Percentiles rank a stretch among this genome's conserved stretches.
These are phyloP conservation scores for Petroica traversi DNA, from an alignment of 2,113 vertebrate genomes.

Conservation along the genomic window DNA sequence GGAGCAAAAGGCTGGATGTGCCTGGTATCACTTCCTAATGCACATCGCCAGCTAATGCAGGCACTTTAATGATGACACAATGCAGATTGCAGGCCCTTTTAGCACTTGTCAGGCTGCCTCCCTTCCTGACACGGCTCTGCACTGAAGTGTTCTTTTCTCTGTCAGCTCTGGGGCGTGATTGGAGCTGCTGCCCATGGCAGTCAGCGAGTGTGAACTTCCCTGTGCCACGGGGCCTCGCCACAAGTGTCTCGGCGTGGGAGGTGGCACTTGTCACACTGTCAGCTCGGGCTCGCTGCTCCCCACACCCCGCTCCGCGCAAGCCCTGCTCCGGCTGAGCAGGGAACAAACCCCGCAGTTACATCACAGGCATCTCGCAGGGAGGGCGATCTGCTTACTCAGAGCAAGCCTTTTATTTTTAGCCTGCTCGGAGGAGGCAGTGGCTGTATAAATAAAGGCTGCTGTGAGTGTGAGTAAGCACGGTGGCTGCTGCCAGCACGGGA, in stretches of 20 bases:
- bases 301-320: not conserved
- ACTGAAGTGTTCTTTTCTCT: not conserved
- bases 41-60: not conserved
- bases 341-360: not conserved
- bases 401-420: slow-evolving; percentile 39
- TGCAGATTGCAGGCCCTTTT: not conserved
- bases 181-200: not conserved
- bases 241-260: not conserved
- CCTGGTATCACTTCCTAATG: not conserved
- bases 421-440: not conserved
- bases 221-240: not conserved
- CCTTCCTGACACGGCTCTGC: not conserved
- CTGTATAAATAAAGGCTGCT: slow-evolving; percentile 20
- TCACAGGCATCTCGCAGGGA: not conserved
- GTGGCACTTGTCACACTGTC: not conserved
- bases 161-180: slow-evolving; percentile 4
- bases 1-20: not conserved
- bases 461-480: not conserved
- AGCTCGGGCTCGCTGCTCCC: not conserved
- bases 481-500: not conserved
- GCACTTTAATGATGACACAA: not conserved
- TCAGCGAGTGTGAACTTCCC: not conserved
- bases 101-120: slow-evolving; percentile 42
- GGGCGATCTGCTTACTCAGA: slow-evolving; percentile 27
- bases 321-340: not conserved